Evolutionary conservation across 1,140 invertebrate species (phyloP), one percentile per base, ranked within the genome.

Genomic region (Drosophila littoralis): DNA sequence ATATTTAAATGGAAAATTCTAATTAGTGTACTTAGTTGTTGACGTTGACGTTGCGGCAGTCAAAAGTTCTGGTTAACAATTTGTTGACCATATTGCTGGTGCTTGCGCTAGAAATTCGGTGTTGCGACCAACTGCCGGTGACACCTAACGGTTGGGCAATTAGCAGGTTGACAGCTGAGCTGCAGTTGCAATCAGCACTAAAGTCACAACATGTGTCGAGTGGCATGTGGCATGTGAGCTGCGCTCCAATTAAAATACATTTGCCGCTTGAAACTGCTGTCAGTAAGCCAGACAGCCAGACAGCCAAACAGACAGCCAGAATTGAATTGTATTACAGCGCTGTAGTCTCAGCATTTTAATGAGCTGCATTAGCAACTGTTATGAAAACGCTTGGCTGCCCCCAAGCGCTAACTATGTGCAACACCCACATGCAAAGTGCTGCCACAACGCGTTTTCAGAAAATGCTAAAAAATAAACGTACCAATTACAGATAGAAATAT

Each of bases 321-420:
- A 46, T 45, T 46, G 15, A 60, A 15, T 60, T 43, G 38, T 22
- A 42, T 43, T 58, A 28, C 7, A 7, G 8, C 9, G 13, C n/a
- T 1, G 6, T 10, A 10, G 36, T 28, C 46, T 35, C 40, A 63
- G 60, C 60, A 13, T 54, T 54, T 65, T 54, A 65, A 65, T 65
- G 52, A 43, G 35, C 43, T 35, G 28, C 60, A 32, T 35, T 54
- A 33, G 40, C 55, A 58, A 15, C 22, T 33, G 55, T 32, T 58
- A n/a, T 58, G 17, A 36, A 28, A 42, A 32, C 55, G 22, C 42
- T 58, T 58, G 40, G 42, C 38, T 43, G 17, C 10, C 36, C 4
- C 36, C 4, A 28, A 28, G 10, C 10, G 10, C 28, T 12, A 54
- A 54, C 13, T 13, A 7, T 7, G 46, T 50, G 15, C 46, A 4